Evolutionary conservation across 2,113 vertebrate genomes (phyloP).

Genomic region (Fregata magnificens): DNA sequence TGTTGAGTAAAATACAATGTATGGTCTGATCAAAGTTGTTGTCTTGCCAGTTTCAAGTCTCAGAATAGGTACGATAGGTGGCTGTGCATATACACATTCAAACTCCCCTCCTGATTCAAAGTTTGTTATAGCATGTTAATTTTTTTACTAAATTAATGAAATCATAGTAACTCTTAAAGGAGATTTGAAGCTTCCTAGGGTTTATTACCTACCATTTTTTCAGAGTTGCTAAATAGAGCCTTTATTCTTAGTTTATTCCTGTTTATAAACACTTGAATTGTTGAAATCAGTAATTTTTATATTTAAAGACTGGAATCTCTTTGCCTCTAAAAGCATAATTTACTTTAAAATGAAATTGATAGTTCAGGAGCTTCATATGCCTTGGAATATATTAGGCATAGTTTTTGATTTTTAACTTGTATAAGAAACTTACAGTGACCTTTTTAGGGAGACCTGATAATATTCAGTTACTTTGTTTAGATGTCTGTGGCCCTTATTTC

Average conservation of each 20-base stretch:
- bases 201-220: neutral
- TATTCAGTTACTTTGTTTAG: neutral
- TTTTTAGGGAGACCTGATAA: neutral
- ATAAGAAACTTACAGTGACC: neutral
- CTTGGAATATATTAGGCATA: neutral
- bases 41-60: neutral
- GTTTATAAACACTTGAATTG: neutral
- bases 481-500: neutral
- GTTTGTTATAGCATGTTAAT: neutral
- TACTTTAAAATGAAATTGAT: neutral
- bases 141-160: neutral
- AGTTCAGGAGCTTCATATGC: neutral
- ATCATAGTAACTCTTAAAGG: neutral
- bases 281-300: neutral
- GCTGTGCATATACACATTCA: neutral
- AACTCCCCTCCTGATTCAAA: neutral
- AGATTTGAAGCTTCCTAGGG: neutral
- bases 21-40: neutral
- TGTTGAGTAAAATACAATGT: neutral
- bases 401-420: neutral
- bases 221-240: neutral
- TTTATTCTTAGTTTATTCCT: neutral
- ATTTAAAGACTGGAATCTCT: neutral
- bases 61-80: neutral
- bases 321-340: neutral